phyloP scores from a whole-genome alignment of 2,888 invertebrate species.

The Leuctra nigra region DNA sequence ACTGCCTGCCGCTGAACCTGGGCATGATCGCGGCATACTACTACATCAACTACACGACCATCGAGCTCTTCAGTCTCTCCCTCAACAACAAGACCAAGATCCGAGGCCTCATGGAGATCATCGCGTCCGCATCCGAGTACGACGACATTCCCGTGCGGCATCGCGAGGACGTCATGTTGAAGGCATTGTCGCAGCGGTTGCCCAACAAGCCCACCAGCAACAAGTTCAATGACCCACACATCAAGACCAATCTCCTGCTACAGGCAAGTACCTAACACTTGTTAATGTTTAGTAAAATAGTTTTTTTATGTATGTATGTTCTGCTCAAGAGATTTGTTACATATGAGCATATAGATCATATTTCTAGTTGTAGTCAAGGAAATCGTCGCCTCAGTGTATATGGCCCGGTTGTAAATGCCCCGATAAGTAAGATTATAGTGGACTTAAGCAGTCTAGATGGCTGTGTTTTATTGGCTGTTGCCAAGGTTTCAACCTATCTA shows the following conservation, averaged over 20 bases:
- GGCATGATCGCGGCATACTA: constrained; percentile 99
- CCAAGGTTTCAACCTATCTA: too few relatives aligned
- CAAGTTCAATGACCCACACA: constrained; percentile 93
- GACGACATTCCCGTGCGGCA: constrained; percentile 91
- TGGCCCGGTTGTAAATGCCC: too few relatives aligned
- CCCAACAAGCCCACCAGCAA: constrained; percentile 58
- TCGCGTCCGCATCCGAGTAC: constrained; percentile 96
- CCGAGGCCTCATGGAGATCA: constrained; percentile 93
- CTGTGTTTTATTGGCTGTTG: too few relatives aligned
- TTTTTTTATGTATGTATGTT: too few relatives aligned
- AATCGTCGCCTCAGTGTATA: too few relatives aligned
- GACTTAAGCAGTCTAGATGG: too few relatives aligned
- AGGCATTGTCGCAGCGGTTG: constrained; percentile 50
- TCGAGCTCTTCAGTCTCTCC: constrained; percentile 95
- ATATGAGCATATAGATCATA: too few relatives aligned
- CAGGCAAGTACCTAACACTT: too few relatives aligned
- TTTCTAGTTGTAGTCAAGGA: too few relatives aligned
- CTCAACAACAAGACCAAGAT: constrained; percentile 97
- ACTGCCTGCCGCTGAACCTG: constrained; percentile 90
- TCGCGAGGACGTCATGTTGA: constrained; percentile 85
- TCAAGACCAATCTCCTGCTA: constrained; percentile 90
- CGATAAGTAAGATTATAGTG: too few relatives aligned
- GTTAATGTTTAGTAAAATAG: too few relatives aligned
- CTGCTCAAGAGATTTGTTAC: too few relatives aligned
- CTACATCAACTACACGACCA: constrained; percentile 99